These are phyloP conservation scores for Luehdorfia chinensis DNA, from an alignment of 1,140 invertebrate species.

Conservation along the genomic window DNA sequence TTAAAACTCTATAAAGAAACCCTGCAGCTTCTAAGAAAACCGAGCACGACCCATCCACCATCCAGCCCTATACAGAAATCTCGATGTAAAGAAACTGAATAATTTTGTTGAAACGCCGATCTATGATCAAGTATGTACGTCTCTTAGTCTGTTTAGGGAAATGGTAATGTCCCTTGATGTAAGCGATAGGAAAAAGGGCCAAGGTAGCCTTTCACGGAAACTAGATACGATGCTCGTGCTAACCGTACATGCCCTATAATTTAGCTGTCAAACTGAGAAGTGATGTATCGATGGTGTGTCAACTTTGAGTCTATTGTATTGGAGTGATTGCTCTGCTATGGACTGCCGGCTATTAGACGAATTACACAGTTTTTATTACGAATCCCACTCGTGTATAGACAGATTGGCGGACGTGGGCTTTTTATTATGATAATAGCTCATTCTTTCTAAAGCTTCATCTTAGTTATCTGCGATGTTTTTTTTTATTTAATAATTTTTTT, in stretches of 20 bases:
- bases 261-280: slow-evolving; percentile 32
- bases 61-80: neutral
- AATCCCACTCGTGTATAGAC: slow-evolving; percentile 15
- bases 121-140: neutral
- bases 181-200: neutral
- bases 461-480: no score
- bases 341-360: slow-evolving; percentile 26
- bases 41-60: neutral
- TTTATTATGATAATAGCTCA: slow-evolving; percentile 3
- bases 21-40: neutral
- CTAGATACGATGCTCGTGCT: slow-evolving; percentile 9
- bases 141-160: neutral
- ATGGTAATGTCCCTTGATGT: slow-evolving; percentile 4
- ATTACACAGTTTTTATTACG: slow-evolving; percentile 32
- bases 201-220: slow-evolving; percentile 3
- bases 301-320: slow-evolving; percentile 29
- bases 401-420: slow-evolving; percentile 17
- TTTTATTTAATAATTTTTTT: no score
- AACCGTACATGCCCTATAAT: slow-evolving; percentile 28
- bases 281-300: slow-evolving; percentile 29
- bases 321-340: slow-evolving; percentile 27
- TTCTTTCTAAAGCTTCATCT: neutral
- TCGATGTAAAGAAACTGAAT: slow-evolving; percentile 3
- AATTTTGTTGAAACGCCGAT: neutral
- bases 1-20: neutral